Base-by-base conservation (phyloP, 2,888 invertebrate genomes). In the Drosophila emarginata region DNA sequence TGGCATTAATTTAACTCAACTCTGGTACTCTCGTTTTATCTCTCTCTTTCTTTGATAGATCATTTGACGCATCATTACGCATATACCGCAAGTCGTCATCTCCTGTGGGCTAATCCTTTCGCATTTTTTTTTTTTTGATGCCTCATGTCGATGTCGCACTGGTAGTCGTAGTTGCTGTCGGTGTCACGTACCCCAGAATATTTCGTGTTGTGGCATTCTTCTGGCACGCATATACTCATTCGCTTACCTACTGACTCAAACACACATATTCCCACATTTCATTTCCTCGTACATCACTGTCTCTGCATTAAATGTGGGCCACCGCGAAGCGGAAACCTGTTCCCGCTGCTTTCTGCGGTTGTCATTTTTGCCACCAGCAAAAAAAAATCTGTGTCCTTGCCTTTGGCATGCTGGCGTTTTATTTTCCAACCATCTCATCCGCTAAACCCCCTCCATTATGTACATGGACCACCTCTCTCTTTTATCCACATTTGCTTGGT, bases 51-150 rank as follows among this genome's bases (percentile, higher is more conserved):
- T 54, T 67, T 81, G 74, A 81, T 84, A 76, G 80, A 79, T 82
- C 74, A 82, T 82, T 85, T 85, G 70, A 70, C 74, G 78, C 85
- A 76, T 76, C 82, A 82, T 82, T 85, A 82, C 79, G 74, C 79
- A 72, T 85, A 75, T 72, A 73, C 65, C 72, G 64, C 45, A 63
- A 75, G 61, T 66, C 23, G 54, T 59, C 64, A 52, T 23, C 15
- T 59, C 3, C 18, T 18, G 18, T 18, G 54, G 12, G 77, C 75
- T 86, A 86, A 83, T 83, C 87, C 84, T 81, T 84, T 74, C 62
- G 69, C 58, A 74, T 67, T 63, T 32, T 26, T 18, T 12, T 64
- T 56, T 39, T 45, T 45, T 45, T 18, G 45, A 45, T 45, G 45
- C 21, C 18, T 21, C 45, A 45, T 45, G 21, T 45, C 45, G 45